phyloP scores from a whole-genome alignment of 2,888 invertebrate species.

The Macaria notata region DNA sequence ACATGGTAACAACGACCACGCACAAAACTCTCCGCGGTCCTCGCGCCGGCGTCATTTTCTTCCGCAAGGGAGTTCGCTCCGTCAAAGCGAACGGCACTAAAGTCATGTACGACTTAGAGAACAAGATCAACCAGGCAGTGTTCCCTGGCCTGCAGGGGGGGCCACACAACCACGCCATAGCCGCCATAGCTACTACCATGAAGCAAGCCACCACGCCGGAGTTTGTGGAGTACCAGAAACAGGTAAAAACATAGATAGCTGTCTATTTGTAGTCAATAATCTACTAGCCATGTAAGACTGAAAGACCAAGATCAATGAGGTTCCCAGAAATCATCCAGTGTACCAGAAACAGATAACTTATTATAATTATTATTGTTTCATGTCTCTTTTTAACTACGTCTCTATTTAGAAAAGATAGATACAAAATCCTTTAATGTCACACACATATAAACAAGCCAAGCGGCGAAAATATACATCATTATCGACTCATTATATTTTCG shows the following conservation, averaged over 20 bases:
- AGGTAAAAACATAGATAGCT: constrained; percentile 54
- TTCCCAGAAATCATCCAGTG: no score
- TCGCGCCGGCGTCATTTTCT: constrained; percentile 95
- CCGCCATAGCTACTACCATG: constrained; percentile 97
- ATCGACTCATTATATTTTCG: no score
- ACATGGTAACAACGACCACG: constrained; percentile 97
- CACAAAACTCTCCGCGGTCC: constrained; percentile 96
- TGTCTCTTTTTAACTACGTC: no score
- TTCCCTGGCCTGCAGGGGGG: constrained; percentile 98
- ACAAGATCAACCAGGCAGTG: constrained; percentile 93
- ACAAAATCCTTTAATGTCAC: no score
- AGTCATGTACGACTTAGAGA: constrained; percentile 92
- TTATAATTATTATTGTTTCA: no score
- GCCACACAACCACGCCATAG: constrained; percentile 98
- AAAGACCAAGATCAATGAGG: no score
- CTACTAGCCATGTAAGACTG: no score
- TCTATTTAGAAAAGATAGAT: no score
- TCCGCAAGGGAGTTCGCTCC: constrained; percentile 92
- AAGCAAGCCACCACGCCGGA: constrained; percentile 91
- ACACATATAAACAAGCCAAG: no score
- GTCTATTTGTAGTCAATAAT: no score
- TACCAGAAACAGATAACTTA: no score
- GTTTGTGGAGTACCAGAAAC: constrained; percentile 92
- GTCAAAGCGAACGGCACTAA: constrained; percentile 92
- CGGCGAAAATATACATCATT: no score